Evolutionary conservation across 2,888 invertebrate species (phyloP).

Genomic region (Dasysyrphus albostriatus): DNA sequence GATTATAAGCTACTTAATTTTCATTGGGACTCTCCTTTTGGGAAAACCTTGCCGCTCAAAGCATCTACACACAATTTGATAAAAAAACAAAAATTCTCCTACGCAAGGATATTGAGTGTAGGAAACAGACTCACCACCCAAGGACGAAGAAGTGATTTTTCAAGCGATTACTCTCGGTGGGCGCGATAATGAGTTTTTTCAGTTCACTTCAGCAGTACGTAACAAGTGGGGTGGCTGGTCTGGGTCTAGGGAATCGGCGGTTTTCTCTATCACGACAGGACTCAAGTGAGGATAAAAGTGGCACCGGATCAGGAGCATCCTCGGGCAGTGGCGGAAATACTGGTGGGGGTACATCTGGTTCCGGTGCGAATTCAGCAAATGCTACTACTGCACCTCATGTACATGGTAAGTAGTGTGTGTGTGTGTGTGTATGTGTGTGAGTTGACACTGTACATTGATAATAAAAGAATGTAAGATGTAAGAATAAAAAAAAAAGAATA

Average conservation of each 20-base stretch:
- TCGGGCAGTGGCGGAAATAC: slow-evolving; percentile 61
- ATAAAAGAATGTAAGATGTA: too few species aligned
- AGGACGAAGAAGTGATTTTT: slow-evolving; percentile 65
- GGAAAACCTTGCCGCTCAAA: not conserved
- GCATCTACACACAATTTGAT: not conserved
- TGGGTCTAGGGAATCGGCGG: slow-evolving; percentile 90
- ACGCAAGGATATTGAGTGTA: not conserved
- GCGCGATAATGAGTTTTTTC: slow-evolving; percentile 90
- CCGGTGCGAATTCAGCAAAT: slow-evolving; percentile 64
- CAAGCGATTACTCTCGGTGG: slow-evolving; percentile 70
- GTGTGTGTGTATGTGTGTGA: slow-evolving; percentile 1
- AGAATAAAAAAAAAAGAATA: not conserved
- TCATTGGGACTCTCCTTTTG: slow-evolving; percentile 29
- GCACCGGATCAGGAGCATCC: slow-evolving; percentile 49
- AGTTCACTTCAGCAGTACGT: slow-evolving; percentile 93
- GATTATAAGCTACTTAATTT: slow-evolving; percentile 68
- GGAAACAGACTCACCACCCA: not conserved
- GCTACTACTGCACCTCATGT: slow-evolving; percentile 63
- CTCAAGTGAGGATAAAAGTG: slow-evolving; percentile 84
- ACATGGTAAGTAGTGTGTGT: slow-evolving; percentile 68
- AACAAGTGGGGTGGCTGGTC: slow-evolving; percentile 92
- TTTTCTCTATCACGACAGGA: slow-evolving; percentile 89
- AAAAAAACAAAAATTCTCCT: not conserved
- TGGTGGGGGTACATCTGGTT: slow-evolving; percentile 52
- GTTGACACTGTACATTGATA: not conserved